phyloP scores from a whole-genome alignment of 2,113 vertebrate species.

The Gymnarchus niloticus region DNA sequence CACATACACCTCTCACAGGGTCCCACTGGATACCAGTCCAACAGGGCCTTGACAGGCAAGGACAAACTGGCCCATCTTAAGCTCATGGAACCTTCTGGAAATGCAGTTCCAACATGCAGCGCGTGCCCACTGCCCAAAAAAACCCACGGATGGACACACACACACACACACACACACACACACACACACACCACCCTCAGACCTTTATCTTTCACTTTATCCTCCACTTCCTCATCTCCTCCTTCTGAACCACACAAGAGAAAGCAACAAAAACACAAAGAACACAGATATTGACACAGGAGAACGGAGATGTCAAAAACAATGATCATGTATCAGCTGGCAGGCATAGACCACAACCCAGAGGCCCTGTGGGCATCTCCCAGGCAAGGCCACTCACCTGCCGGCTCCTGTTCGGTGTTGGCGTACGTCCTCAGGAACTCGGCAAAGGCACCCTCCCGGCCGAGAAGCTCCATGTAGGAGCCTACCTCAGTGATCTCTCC shows the following conservation, averaged over 20 bases:
- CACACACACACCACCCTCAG: conserved; percentile 24
- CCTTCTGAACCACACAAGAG: conserved; percentile 33
- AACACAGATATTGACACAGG: not conserved
- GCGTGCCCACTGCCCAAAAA: not conserved
- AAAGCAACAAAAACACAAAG: not conserved
- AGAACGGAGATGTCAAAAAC: not conserved
- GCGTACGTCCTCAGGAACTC: conserved; percentile 83
- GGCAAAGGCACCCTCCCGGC: conserved; percentile 78
- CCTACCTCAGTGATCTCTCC: conserved; percentile 86
- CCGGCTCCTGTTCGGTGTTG: conserved; percentile 62
- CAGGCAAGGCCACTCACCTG: conserved; percentile 38
- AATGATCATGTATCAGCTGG: not conserved
- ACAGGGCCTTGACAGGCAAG: not conserved
- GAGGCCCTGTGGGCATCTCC: not conserved
- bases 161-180: not conserved
- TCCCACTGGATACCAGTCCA: not conserved
- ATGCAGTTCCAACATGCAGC: not conserved
- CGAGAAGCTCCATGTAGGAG: conserved; percentile 82
- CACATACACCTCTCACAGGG: not conserved
- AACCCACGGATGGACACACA: not conserved
- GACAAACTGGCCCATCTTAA: not conserved
- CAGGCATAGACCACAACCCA: not conserved
- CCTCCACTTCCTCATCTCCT: conserved; percentile 28
- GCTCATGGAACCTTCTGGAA: not conserved
- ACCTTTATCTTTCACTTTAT: conserved; percentile 39